Conservation (phyloP, 2,888 invertebrate genomes). For the Thymelicus lineola region DNA sequence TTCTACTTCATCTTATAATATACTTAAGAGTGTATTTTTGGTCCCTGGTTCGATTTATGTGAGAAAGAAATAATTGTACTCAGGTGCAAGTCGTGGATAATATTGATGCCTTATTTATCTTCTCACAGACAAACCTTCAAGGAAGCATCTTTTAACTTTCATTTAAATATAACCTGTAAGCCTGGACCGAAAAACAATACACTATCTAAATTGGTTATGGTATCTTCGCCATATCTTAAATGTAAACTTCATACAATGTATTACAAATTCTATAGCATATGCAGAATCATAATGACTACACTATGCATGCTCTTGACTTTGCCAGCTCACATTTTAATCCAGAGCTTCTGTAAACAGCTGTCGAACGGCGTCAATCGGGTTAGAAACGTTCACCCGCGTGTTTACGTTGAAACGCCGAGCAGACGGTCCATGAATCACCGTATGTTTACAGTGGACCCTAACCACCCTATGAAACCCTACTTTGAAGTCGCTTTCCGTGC, state of each 20-base stretch:
- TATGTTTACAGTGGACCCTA: conserved; percentile 49
- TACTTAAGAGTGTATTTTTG: no score
- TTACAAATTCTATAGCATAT: not conserved
- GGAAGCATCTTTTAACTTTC: no score
- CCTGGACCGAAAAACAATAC: no score
- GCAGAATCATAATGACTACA: conserved; percentile 14
- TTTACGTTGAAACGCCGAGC: conserved; percentile 58
- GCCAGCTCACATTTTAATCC: conserved; percentile 51
- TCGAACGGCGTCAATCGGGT: conserved; percentile 65
- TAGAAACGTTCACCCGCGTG: conserved; percentile 52
- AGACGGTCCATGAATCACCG: conserved; percentile 60
- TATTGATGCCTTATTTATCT: no score
- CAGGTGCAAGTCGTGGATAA: no score
- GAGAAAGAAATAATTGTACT: no score
- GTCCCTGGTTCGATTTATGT: no score
- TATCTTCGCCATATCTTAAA: not conserved
- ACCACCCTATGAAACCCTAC: conserved; percentile 48
- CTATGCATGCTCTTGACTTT: conserved; percentile 47
- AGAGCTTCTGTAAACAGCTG: conserved; percentile 64
- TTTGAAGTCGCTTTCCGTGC: conserved; percentile 42
- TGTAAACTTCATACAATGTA: not conserved
- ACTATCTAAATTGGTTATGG: not conserved
- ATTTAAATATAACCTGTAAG: no score
- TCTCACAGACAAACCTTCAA: no score
- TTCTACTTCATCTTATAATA: no score